Evolutionary conservation across 2,797 vertebrate species (phyloP).

Genomic region (Lagorchestes hirsutus): DNA sequence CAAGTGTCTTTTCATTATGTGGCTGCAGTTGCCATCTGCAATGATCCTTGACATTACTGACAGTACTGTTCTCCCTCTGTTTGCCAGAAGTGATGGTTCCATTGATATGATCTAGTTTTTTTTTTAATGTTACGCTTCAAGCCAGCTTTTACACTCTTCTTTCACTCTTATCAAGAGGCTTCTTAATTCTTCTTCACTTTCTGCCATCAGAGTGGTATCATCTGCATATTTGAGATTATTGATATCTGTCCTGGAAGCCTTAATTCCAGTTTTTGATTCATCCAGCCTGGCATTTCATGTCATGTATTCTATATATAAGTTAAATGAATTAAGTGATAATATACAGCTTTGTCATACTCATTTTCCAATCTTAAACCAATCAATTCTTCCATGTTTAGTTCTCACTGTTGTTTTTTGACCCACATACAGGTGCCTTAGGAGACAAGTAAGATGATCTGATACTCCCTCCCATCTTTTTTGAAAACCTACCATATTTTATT

Average conservation of each 20-base stretch:
- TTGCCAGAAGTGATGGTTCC: background rate
- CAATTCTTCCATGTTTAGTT: background rate
- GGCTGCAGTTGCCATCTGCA: background rate
- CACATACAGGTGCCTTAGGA: background rate
- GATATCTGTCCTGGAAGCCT: background rate
- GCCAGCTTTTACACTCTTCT: background rate
- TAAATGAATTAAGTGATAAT: background rate
- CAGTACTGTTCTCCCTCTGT: background rate
- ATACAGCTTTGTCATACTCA: background rate
- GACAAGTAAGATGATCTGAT: background rate
- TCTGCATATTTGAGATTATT: background rate
- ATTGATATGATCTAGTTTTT: background rate
- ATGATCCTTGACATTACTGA: background rate
- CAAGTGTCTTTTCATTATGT: background rate
- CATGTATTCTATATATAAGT: background rate
- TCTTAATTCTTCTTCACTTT: background rate
- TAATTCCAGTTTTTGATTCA: background rate
- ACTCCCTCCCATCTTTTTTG: background rate
- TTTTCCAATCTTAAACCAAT: background rate
- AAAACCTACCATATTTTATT: background rate
- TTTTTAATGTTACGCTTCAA: background rate
- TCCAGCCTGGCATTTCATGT: background rate
- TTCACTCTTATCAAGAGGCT: background rate
- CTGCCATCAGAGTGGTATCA: background rate
- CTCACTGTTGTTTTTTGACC: background rate